Evolutionary conservation across 2,888 invertebrate genomes (phyloP).

Genomic region (Latrodectus elegans): DNA sequence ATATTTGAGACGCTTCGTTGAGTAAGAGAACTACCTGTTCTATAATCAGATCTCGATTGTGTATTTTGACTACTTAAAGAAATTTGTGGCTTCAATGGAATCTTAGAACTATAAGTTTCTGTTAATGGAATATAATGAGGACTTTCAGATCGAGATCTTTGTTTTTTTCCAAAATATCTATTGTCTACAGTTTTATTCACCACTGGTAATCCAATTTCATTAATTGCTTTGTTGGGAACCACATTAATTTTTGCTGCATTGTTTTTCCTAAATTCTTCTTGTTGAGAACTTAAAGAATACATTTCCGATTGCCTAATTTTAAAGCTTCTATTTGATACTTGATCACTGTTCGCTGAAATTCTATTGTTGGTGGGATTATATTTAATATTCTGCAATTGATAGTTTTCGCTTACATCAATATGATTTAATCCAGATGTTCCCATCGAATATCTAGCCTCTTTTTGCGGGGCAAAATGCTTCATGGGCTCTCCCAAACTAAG

Average conservation of each 20-base stretch:
- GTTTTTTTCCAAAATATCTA: neutral
- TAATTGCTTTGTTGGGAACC: slow-evolving; percentile 53
- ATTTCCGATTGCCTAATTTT: neutral
- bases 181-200: neutral
- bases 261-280: neutral
- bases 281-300: neutral
- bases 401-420: neutral
- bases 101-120: slow-evolving; percentile 27
- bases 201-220: slow-evolving; percentile 51
- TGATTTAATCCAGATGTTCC: neutral
- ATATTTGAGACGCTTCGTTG: neutral
- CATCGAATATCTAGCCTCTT: slow-evolving; percentile 3
- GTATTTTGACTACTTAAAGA: neutral
- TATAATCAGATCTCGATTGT: neutral
- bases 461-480: neutral
- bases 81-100: neutral
- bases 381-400: neutral
- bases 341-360: neutral
- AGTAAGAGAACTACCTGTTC: neutral
- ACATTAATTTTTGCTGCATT: neutral
- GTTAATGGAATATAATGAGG: slow-evolving; percentile 56
- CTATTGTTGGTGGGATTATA: neutral
- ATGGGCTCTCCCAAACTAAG: slow-evolving; percentile 22
- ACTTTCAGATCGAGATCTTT: slow-evolving; percentile 28
- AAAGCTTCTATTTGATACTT: neutral